These are phyloP conservation scores for Sphaerophoria rueppellii DNA, from an alignment of 2,888 invertebrate genomes.

Conservation along the genomic window DNA sequence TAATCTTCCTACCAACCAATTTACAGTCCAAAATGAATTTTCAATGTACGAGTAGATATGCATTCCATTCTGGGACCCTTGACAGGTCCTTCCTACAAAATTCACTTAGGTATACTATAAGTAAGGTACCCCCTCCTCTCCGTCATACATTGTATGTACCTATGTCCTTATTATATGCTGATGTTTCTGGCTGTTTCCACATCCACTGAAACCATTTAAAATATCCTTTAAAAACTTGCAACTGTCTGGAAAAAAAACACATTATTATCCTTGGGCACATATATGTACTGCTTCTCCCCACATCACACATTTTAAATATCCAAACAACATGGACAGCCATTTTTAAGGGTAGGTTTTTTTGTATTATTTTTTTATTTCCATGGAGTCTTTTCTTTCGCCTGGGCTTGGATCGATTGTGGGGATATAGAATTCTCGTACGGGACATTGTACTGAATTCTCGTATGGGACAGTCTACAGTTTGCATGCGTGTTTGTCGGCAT, in stretches of 20 bases:
- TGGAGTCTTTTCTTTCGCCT: background rate
- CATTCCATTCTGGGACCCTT: background rate
- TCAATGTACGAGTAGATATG: background rate
- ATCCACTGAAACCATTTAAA: constrained; percentile 40
- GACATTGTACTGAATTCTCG: no score
- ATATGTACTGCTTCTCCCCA: background rate
- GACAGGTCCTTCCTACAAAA: constrained; percentile 48
- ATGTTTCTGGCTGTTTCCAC: no score
- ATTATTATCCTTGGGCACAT: background rate
- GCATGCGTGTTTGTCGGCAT: constrained; percentile 50
- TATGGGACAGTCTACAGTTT: constrained; percentile 9
- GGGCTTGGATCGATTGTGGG: constrained; percentile 12
- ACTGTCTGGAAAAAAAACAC: constrained; percentile 31
- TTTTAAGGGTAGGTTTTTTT: constrained; percentile 47
- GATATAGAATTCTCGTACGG: constrained; percentile 1
- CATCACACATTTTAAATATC: background rate
- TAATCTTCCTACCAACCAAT: constrained; percentile 6
- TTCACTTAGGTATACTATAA: constrained; percentile 1
- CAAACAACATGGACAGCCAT: constrained; percentile 3
- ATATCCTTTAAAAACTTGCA: constrained; percentile 35
- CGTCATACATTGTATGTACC: no score
- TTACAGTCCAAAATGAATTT: constrained; percentile 14
- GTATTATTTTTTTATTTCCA: constrained; percentile 24
- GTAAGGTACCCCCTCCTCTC: no score
- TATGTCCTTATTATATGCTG: background rate